phyloP scores from a whole-genome alignment of 2,113 vertebrate genomes.

The Hucho hucho region DNA sequence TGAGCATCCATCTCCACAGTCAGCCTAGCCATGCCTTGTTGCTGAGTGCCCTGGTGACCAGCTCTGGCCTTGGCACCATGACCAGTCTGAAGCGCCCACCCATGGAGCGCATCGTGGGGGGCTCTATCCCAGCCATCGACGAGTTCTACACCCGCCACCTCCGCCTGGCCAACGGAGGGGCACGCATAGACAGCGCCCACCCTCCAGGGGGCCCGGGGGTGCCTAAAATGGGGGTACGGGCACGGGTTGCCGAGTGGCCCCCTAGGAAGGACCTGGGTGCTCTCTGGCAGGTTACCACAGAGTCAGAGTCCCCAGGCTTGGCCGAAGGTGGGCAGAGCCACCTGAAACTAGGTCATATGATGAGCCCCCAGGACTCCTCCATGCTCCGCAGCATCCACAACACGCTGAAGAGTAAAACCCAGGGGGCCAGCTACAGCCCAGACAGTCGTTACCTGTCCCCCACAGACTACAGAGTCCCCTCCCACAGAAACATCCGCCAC shows the following conservation, averaged over 20 bases:
- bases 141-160: conserved; percentile 93
- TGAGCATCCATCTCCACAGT: conserved; percentile 21
- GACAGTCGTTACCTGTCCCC: conserved; percentile 85
- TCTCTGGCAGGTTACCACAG: conserved; percentile 56
- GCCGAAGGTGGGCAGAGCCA: conserved; percentile 50
- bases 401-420: conserved; percentile 85
- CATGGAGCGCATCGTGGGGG: conserved; percentile 86
- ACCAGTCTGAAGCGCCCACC: conserved; percentile 90
- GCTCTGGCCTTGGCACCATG: conserved; percentile 79
- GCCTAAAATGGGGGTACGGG: conserved; percentile 96
- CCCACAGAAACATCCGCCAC: conserved; percentile 81
- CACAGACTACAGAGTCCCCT: conserved; percentile 82
- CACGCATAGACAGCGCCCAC: conserved; percentile 83
- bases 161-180: conserved; percentile 85
- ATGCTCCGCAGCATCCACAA: conserved; percentile 94
- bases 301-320: conserved; percentile 65
- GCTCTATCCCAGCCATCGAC: conserved; percentile 83
- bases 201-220: conserved; percentile 85
- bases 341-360: conserved; percentile 71
- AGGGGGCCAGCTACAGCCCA: conserved; percentile 72
- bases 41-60: conserved; percentile 59
- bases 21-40: conserved; percentile 55
- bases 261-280: conserved; percentile 83
- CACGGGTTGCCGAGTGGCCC: conserved; percentile 94
- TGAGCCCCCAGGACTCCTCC: conserved; percentile 87